Evolutionary conservation across 37 sponge, comb jelly and placozoan species (phyloP).

Genomic region (Cliona cf. orientalis): DNA sequence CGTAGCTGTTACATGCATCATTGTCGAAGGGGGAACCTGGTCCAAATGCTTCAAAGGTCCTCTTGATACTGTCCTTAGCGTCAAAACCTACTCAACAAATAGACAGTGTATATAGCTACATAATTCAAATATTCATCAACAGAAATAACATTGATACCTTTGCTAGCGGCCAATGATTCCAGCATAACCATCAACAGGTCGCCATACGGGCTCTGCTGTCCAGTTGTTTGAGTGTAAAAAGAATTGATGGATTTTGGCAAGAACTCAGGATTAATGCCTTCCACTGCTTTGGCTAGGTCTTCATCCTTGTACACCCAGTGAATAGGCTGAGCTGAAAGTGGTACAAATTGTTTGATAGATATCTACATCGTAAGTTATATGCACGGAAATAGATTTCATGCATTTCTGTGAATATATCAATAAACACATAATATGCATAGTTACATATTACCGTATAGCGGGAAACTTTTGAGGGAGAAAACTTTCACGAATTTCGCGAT

Average conservation of each 20-base stretch:
- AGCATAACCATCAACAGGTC: conserved; percentile 60
- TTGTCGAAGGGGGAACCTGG: conserved; percentile 48
- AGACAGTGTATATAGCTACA: too few species aligned
- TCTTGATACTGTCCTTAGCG: conserved; percentile 6
- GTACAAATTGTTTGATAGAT: too few species aligned
- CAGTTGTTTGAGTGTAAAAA: conserved; percentile 57
- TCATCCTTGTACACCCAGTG: conserved; percentile 66
- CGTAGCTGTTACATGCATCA: background rate
- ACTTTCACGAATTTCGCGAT: too few species aligned
- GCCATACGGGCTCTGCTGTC: conserved; percentile 68
- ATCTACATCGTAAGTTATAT: too few species aligned
- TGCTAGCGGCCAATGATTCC: conserved; percentile 54
- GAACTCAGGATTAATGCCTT: conserved; percentile 60
- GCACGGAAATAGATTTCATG: too few species aligned
- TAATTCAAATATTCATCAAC: too few species aligned
- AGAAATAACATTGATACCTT: too few species aligned
- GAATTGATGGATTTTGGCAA: conserved; percentile 48
- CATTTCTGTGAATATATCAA: too few species aligned
- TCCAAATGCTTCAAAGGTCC: conserved; percentile 33
- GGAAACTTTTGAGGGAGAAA: too few species aligned
- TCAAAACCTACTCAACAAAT: too few species aligned
- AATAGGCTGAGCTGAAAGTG: conserved; percentile 66
- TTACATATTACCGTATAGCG: too few species aligned
- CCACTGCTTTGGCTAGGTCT: conserved; percentile 10
- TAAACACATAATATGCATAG: too few species aligned